Conservation (phyloP, 2,888 invertebrate genomes). For the Hybos culiciformis region DNA sequence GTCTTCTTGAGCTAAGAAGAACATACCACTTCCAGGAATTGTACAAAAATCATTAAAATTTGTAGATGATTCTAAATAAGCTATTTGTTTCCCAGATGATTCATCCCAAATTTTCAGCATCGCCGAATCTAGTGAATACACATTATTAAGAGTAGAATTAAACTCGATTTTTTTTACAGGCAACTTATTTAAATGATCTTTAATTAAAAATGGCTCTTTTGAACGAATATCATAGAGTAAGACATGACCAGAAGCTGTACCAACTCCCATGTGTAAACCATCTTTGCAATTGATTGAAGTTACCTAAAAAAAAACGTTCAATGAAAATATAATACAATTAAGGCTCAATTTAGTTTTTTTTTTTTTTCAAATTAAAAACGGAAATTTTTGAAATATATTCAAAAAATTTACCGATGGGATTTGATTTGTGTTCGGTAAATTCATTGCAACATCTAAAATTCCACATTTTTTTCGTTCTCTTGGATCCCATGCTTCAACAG, state of each 20-base stretch:
- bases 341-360: background rate
- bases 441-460: constrained; percentile 68
- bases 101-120: constrained; percentile 86
- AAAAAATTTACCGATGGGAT: constrained; percentile 26
- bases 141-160: constrained; percentile 61
- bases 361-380: constrained; percentile 1
- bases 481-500: constrained; percentile 95
- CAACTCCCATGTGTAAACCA: constrained; percentile 68
- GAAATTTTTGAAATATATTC: no score
- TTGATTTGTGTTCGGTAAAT: constrained; percentile 41
- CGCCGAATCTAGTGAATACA: constrained; percentile 79
- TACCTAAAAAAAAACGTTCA: constrained; percentile 32
- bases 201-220: constrained; percentile 71
- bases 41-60: constrained; percentile 85
- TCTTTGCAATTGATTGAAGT: constrained; percentile 69
- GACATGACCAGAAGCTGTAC: constrained; percentile 87
- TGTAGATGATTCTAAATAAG: constrained; percentile 78
- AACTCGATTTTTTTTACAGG: constrained; percentile 84
- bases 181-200: constrained; percentile 89
- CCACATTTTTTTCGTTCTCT: constrained; percentile 63
- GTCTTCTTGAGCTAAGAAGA: constrained; percentile 91
- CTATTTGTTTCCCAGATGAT: constrained; percentile 77
- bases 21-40: constrained; percentile 77
- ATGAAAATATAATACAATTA: background rate
- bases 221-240: constrained; percentile 90